Evolutionary conservation across 1,140 invertebrate genomes (phyloP).

Genomic region (Lithobius niger): DNA sequence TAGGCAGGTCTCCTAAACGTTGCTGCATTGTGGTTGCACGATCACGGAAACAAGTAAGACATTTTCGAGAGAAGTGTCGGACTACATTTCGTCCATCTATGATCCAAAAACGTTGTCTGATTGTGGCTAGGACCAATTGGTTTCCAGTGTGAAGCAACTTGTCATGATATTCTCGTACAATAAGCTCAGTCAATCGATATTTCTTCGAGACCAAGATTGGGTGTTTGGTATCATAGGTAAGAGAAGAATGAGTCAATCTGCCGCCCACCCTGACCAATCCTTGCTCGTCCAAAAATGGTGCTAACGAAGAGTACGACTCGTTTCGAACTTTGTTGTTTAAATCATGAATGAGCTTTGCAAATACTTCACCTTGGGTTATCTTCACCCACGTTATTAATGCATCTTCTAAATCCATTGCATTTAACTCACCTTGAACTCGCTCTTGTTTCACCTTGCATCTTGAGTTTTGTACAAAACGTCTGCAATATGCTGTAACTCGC

Average conservation of each 20-base stretch:
- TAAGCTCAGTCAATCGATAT: neutral
- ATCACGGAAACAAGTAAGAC: slow-evolving; percentile 10
- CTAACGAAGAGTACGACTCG: neutral
- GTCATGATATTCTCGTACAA: slow-evolving; percentile 4
- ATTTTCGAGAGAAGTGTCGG: slow-evolving; percentile 1
- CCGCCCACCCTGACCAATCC: neutral
- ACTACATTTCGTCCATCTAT: slow-evolving; percentile 7
- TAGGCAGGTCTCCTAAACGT: slow-evolving; percentile 21
- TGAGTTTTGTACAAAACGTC: slow-evolving; percentile 5
- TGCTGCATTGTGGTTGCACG: slow-evolving; percentile 5
- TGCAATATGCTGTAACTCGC: neutral
- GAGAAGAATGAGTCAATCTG: neutral
- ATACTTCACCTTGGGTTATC: neutral
- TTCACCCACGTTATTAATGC: neutral
- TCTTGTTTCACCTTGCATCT: neutral
- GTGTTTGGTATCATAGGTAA: neutral
- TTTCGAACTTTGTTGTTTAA: neutral
- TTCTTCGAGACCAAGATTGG: slow-evolving; percentile 8
- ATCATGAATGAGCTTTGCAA: neutral
- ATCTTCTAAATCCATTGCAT: slow-evolving; percentile 1
- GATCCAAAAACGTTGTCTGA: slow-evolving; percentile 17
- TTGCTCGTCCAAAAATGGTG: neutral
- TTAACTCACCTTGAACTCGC: neutral
- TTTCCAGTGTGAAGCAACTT: slow-evolving; percentile 1
- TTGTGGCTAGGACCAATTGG: slow-evolving; percentile 3